Percentiles rank a stretch among this genome's conserved stretches.
Evolutionary conservation across 2,797 vertebrate genomes (phyloP).

Genomic region (Pseudomugil gertrudae): DNA sequence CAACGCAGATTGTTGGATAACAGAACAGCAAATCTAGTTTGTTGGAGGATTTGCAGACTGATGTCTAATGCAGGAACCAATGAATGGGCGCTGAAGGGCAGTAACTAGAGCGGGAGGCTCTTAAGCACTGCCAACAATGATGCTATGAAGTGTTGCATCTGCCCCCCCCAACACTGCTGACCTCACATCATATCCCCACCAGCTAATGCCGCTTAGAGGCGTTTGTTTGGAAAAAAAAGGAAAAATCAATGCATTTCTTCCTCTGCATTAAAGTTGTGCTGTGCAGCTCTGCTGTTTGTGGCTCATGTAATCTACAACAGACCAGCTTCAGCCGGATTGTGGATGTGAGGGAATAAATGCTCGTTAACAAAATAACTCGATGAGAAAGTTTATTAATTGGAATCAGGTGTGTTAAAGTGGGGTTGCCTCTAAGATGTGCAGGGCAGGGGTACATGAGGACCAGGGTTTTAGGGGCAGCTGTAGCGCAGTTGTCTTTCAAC

Average conservation of each 20-base stretch:
- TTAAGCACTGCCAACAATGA: constrained; percentile 19
- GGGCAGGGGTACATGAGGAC: too few relatives aligned
- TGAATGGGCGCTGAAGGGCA: constrained; percentile 2
- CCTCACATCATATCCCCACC: constrained; percentile 29
- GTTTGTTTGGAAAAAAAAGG: constrained; percentile 7
- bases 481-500: too few relatives aligned
- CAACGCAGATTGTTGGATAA: constrained; percentile 16
- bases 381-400: too few relatives aligned
- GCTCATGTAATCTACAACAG: neutral
- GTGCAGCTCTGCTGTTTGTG: neutral
- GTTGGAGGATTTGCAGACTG: constrained; percentile 28
- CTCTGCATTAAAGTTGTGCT: neutral
- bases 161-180: constrained; percentile 38
- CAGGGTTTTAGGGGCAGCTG: too few relatives aligned
- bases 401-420: too few relatives aligned
- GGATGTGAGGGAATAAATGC: too few relatives aligned
- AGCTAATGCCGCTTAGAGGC: constrained; percentile 9
- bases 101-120: constrained; percentile 27
- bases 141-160: constrained; percentile 54
- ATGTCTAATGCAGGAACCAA: constrained; percentile 10
- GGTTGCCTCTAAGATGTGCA: too few relatives aligned
- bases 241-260: neutral
- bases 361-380: too few relatives aligned
- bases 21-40: constrained; percentile 37
- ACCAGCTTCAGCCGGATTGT: neutral